phyloP scores from a whole-genome alignment of 2,888 invertebrate genomes.

The Macrosiphum euphorbiae region DNA sequence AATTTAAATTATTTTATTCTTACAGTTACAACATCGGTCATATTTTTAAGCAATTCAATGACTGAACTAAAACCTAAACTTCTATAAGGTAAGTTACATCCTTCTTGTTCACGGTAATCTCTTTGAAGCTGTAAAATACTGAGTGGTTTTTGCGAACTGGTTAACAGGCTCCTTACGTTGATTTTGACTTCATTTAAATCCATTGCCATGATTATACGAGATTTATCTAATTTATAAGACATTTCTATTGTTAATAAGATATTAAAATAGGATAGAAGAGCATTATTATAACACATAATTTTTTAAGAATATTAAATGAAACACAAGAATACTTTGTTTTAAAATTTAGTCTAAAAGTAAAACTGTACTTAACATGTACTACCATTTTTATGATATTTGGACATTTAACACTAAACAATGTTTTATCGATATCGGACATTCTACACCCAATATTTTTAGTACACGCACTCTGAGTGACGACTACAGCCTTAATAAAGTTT shows the following conservation, averaged over 20 bases:
- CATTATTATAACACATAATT: background rate
- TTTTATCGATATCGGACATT: background rate
- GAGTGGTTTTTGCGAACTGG: slow-evolving; percentile 7
- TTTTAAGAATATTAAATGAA: background rate
- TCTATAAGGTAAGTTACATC: slow-evolving; percentile 24
- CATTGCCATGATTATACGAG: background rate
- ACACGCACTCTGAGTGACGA: background rate
- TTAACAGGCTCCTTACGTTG: slow-evolving; percentile 38
- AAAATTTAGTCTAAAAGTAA: background rate
- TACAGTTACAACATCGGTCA: slow-evolving; percentile 43
- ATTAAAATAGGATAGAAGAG: background rate
- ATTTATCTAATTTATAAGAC: background rate
- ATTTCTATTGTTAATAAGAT: background rate
- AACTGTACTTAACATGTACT: background rate
- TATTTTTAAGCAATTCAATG: slow-evolving; percentile 48
- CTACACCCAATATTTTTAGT: background rate
- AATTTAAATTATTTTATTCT: slow-evolving; percentile 10
- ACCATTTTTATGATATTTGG: no score
- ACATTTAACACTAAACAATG: background rate
- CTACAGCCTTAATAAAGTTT: background rate
- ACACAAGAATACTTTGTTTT: background rate
- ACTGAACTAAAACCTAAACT: slow-evolving; percentile 39
- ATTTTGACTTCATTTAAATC: slow-evolving; percentile 36
- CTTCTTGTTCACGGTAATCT: slow-evolving; percentile 21
- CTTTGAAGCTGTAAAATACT: slow-evolving; percentile 42